phyloP scores from a whole-genome alignment of 2,888 invertebrate species.

The Noctua janthina region DNA sequence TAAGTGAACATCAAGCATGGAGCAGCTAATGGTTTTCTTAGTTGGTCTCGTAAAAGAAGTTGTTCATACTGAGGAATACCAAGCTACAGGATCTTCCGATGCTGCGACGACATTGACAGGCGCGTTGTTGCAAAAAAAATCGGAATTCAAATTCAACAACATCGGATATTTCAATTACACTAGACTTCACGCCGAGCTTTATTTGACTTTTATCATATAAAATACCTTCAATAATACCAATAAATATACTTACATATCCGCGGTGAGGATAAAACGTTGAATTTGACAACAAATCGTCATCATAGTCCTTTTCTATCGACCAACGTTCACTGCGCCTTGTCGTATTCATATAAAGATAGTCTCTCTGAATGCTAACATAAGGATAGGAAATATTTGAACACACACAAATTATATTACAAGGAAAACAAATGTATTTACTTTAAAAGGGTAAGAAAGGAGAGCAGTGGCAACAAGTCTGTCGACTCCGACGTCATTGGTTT shows the following conservation, averaged over 20 bases:
- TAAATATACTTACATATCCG: conserved; percentile 67
- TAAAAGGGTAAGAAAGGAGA: not conserved
- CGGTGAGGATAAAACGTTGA: conserved; percentile 67
- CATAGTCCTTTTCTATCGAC: conserved; percentile 68
- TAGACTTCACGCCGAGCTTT: not conserved
- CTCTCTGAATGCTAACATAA: conserved; percentile 62
- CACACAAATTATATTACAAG: not conserved
- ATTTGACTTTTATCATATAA: not conserved
- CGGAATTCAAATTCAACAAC: too few relatives aligned
- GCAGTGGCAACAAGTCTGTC: not conserved
- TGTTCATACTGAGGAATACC: not conserved
- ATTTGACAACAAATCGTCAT: not conserved
- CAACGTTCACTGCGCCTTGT: conserved; percentile 55
- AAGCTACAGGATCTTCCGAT: not conserved
- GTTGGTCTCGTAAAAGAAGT: not conserved
- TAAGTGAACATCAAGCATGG: not conserved
- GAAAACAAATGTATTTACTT: not conserved
- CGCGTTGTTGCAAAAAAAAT: not conserved
- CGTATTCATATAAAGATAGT: conserved; percentile 67
- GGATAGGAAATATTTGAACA: not conserved
- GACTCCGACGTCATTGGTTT: not conserved
- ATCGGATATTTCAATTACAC: not conserved
- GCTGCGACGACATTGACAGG: not conserved
- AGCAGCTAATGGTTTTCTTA: not conserved
- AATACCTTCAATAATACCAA: not conserved